Base-by-base conservation (phyloP, 2,797 vertebrate genomes). In the Sebastes wilsoni region DNA sequence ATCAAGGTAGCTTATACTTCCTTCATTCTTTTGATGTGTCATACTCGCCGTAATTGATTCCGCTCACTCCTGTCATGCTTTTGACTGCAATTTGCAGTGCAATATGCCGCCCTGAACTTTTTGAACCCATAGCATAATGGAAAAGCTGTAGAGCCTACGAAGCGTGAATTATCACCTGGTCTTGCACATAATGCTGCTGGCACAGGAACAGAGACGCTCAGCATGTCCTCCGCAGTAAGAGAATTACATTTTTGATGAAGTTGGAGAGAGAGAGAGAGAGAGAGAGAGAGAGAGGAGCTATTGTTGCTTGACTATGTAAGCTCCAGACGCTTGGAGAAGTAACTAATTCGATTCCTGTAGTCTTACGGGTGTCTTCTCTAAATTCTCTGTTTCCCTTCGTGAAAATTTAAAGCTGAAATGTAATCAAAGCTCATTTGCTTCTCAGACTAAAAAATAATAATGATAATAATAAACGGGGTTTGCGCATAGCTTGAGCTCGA, bases 1-100 rank as follows among this genome's bases (percentile, higher is more conserved):
- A 92, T 92, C 82, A 88, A 90, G 90, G 92, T 91, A 93, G 81
- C 91, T 86, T 84, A 49, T 18, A 85, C 86, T 72, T 71, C 82
- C 89, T 72, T 88, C 84, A 75, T 90, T 90, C 93, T 93, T 95
- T 94, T 95, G 93, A 96, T 95, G 94, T 85, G 86, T 92, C 91
- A 88, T 65, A 87, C 85, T 66, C 30, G 46, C 77, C 64, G 88
- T 95, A 95, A 96, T 95, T 94, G 94, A 94, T 96, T 96, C 90
- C 76, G 75, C 87, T 92, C 79, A 80, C 90, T 89, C 83, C 92
- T 85, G 88, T 93, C 93, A 94, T 81, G 94, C 93, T 84, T 90
- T 93, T 88, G 86, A 92, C 85, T 71, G 87, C 91, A 91, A 95
- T 95, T 93, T 93, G 88, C 85, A 66, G 85, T 46, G 83, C 90